Conservation (phyloP, 2,888 invertebrate species). For the Mellilla xanthometata region DNA sequence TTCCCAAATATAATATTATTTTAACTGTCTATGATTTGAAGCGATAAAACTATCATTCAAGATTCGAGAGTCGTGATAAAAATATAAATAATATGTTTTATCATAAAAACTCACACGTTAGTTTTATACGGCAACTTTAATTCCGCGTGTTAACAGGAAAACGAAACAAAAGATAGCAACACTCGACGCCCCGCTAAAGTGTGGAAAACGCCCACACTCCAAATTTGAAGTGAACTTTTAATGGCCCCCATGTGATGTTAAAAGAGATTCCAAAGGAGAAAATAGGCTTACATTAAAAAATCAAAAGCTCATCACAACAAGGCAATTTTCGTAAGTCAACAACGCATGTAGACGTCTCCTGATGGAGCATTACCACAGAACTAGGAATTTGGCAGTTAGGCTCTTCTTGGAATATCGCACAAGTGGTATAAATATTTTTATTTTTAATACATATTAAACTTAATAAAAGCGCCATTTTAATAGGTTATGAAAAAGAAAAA, state of each 20-base stretch:
- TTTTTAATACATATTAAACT: no score
- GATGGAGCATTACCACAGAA: slow-evolving; percentile 55
- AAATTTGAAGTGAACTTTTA: slow-evolving; percentile 12
- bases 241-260: slow-evolving; percentile 27
- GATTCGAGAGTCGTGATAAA: no score
- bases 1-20: no score
- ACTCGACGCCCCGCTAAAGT: background rate
- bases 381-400: background rate
- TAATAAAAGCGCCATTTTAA: no score
- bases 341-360: slow-evolving; percentile 53
- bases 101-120: background rate
- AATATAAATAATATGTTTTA: no score
- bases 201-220: background rate
- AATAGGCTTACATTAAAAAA: slow-evolving; percentile 47
- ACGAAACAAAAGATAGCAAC: background rate
- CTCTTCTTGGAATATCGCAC: no score
- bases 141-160: background rate
- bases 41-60: no score
- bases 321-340: slow-evolving; percentile 64
- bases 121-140: background rate
- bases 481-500: no score
- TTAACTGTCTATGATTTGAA: no score
- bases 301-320: slow-evolving; percentile 53
- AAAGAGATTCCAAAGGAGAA: slow-evolving; percentile 44
- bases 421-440: no score